Conservation (phyloP, 1,140 invertebrate species). For the Drosophila chauvacae region DNA sequence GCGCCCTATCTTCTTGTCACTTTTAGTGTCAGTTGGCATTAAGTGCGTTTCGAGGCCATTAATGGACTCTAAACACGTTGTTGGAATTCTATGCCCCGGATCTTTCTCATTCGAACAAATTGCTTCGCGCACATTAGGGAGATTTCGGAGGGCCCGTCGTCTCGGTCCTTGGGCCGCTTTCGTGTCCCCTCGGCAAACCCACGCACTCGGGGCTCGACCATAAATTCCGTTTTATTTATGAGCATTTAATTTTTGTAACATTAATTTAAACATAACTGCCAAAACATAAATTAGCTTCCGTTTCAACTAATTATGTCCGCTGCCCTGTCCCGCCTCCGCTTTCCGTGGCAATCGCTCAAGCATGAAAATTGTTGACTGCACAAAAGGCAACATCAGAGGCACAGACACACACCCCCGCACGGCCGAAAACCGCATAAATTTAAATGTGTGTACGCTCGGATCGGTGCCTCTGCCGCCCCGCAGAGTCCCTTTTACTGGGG, state of each 20-base stretch:
- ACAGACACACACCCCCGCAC: slow-evolving; percentile 50
- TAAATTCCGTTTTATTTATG: slow-evolving; percentile 83
- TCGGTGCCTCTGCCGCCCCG: slow-evolving; percentile 4
- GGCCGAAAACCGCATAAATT: slow-evolving; percentile 64
- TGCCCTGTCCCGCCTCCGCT: slow-evolving; percentile 4
- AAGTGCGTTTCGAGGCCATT: slow-evolving; percentile 67
- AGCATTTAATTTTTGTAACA: slow-evolving; percentile 84
- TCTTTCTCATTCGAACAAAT: slow-evolving; percentile 54
- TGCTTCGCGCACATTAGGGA: slow-evolving; percentile 70
- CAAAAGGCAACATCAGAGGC: slow-evolving; percentile 70
- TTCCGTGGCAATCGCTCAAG: slow-evolving; percentile 75
- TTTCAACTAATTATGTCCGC: slow-evolving; percentile 83
- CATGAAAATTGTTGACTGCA: slow-evolving; percentile 82
- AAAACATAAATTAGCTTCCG: slow-evolving; percentile 85
- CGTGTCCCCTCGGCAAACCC: background rate
- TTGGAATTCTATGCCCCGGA: slow-evolving; percentile 51
- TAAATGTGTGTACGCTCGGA: slow-evolving; percentile 57
- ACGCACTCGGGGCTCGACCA: slow-evolving; percentile 26
- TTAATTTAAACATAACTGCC: slow-evolving; percentile 84
- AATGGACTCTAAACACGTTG: slow-evolving; percentile 79
- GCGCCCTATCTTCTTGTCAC: slow-evolving; percentile 27
- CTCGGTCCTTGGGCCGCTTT: slow-evolving; percentile 13
- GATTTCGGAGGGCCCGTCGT: slow-evolving; percentile 55
- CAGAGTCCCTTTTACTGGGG: slow-evolving; percentile 1
- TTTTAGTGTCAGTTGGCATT: slow-evolving; percentile 54